Evolutionary conservation across 2,888 invertebrate genomes (phyloP).

Genomic region (Podotricha telesiphe): DNA sequence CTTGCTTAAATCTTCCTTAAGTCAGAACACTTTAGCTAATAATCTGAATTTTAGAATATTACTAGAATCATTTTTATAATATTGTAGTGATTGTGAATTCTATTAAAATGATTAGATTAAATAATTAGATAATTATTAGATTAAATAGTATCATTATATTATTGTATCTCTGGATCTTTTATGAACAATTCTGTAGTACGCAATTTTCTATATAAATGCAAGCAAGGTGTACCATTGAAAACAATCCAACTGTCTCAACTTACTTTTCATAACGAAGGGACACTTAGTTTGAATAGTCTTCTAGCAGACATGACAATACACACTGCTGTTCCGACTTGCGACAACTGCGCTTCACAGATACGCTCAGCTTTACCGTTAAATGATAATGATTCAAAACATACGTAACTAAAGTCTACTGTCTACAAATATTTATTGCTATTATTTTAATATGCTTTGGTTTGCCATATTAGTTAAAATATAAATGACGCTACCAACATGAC

Average conservation of each 20-base stretch:
- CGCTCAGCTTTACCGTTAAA: conserved; percentile 32
- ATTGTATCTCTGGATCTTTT: neutral
- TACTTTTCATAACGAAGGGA: conserved; percentile 68
- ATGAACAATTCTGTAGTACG: conserved; percentile 13
- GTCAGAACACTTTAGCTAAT: too few relatives aligned
- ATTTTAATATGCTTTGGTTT: neutral
- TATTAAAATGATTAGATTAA: too few relatives aligned
- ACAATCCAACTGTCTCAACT: conserved; percentile 55
- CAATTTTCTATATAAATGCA: conserved; percentile 22
- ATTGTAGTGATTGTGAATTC: too few relatives aligned
- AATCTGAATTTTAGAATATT: too few relatives aligned
- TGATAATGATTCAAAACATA: conserved; percentile 30
- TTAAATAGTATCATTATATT: neutral
- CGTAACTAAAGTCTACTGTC: neutral
- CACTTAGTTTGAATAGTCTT: conserved; percentile 65
- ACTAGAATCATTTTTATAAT: too few relatives aligned
- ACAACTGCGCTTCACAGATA: conserved; percentile 33
- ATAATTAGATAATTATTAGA: too few relatives aligned
- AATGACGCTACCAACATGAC: neutral
- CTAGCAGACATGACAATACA: conserved; percentile 59
- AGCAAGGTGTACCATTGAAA: conserved; percentile 52
- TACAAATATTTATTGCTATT: neutral
- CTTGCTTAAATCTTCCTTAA: too few relatives aligned
- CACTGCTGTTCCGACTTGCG: conserved; percentile 44
- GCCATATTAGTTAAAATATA: neutral